Evolutionary conservation across 2,888 invertebrate species (phyloP), one percentile per base, ranked within the genome.

Genomic region (Cepaea hortensis): DNA sequence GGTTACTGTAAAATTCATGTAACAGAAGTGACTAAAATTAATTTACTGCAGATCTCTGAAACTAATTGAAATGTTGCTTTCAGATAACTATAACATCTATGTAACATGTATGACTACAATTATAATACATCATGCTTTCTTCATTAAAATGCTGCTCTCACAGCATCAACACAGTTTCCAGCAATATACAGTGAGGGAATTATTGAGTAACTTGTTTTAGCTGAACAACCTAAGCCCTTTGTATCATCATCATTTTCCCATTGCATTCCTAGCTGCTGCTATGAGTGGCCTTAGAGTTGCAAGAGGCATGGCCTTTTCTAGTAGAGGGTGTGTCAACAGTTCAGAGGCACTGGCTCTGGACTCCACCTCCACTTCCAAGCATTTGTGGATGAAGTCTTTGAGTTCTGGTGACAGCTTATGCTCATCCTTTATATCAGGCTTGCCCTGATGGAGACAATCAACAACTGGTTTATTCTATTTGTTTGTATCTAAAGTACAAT

Each of bases 311-410:
- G 97, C 96, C 90, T 97, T 96, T 75, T 96, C 95, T 77, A 98
- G 95, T 95, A 98, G 98, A 0, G 96, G 96, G 94, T 98, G 98
- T 95, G 97, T 96, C 90, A 99, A 96, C 93, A 99, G 96, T 95
- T 99, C 98, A 90, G 96, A 96, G 88, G 99, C 98, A 88, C 97
- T 96, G 85, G 98, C 97, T 91, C 99, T 96, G 93, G 96, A 96
- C 89, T 98, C 98, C 75, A 98, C 98, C 94, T 98, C 98, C 87
- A 98, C 96, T 94, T 97, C 97, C 75, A 99, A 96, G 93, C 98
- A 99, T 90, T 96, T 96, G 95, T 98, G 97, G 85, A 99, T 95
- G 91, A 95, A 95, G 88, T 94, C 91, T 80, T 92, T 96, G 86
- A 94, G 96, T 85, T 96, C 96, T 0, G 96, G 95, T 50, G 97